Base-by-base conservation (phyloP, 2,797 vertebrate genomes). In the Cygnus olor region DNA sequence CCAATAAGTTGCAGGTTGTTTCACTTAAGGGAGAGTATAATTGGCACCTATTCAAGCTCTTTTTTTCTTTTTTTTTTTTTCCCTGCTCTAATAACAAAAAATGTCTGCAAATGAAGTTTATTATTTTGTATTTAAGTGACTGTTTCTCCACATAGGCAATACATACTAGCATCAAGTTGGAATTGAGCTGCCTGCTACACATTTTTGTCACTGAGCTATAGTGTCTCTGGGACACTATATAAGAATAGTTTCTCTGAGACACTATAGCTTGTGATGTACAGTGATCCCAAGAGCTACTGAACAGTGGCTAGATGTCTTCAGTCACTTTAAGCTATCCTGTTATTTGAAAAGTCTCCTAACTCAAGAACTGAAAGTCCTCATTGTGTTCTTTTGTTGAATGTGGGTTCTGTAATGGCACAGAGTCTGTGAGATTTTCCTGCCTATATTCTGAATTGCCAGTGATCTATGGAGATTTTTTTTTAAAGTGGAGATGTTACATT, bases 1-100 rank as follows among this genome's bases (percentile, higher is more conserved):
- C 74, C 71, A 70, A 94, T 40, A n/a, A 88, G 63, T 72, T 93
- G 83, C 57, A 54, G 63, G 36, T 11, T 14, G 44, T 80, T 85
- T 89, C 25, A 60, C 30, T 74, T 84, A 65, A 65, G 22, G 14
- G 74, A 38, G 85, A 74, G 14, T 68, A 34, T 42, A 76, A 45
- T 19, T 65, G 28, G 30, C 36, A 93, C n/a, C 28, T 61, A 18
- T 24, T 90, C 18, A 5, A 89, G 17, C 16, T 85, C 18, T 70
- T 91, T 85, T 80, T 36, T 34, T 44, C 7, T 49, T 13, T 45
- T 22, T 49, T 49, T 47, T 49, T 49, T 49, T 49, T 49, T 4
- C 47, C 49, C n/a, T 54, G 17, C 25, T 84, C 3, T 71, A 69
- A 66, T 64, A 57, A 61, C 17, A 85, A 76, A 70, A 4, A 32